These are phyloP conservation scores for Heliconius ismenius DNA, from an alignment of 2,888 invertebrate species.

Conservation along the genomic window DNA sequence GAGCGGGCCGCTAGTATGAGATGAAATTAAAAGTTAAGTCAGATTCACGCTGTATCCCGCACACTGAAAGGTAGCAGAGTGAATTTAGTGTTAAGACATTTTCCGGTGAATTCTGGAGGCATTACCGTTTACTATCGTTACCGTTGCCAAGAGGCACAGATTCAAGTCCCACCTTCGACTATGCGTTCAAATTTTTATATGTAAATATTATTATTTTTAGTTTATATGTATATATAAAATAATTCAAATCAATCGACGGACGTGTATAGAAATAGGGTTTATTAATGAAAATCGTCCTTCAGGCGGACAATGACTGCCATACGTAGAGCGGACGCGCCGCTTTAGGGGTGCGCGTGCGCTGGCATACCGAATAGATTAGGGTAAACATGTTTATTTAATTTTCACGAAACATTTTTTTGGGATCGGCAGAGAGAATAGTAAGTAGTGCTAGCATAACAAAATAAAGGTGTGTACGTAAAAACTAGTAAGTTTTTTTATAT, in stretches of 20 bases:
- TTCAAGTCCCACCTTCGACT: no score
- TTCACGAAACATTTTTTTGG: background rate
- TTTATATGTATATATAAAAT: background rate
- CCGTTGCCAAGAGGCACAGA: no score
- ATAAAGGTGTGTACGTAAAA: no score
- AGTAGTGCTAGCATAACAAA: background rate
- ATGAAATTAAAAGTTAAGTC: background rate
- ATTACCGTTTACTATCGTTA: background rate
- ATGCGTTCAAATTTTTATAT: no score
- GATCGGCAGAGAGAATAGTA: background rate
- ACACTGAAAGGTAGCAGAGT: background rate
- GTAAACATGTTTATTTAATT: slow-evolving; percentile 48
- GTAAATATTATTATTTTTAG: no score
- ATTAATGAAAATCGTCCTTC: slow-evolving; percentile 55
- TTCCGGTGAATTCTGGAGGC: background rate
- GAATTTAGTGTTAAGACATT: background rate
- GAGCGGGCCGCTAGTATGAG: no score
- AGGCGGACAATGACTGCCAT: slow-evolving; percentile 58
- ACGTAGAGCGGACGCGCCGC: slow-evolving; percentile 72
- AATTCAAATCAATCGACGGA: slow-evolving; percentile 33
- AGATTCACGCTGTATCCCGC: background rate
- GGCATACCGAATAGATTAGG: slow-evolving; percentile 55
- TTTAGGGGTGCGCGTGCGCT: slow-evolving; percentile 63
- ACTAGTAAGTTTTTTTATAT: no score
- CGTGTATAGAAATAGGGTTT: slow-evolving; percentile 39